A percentile compares a stretch with the other conserved stretches of the same genome.
phyloP scores from a whole-genome alignment of 1,140 invertebrate genomes.

The Diplogasteroides magnus region DNA sequence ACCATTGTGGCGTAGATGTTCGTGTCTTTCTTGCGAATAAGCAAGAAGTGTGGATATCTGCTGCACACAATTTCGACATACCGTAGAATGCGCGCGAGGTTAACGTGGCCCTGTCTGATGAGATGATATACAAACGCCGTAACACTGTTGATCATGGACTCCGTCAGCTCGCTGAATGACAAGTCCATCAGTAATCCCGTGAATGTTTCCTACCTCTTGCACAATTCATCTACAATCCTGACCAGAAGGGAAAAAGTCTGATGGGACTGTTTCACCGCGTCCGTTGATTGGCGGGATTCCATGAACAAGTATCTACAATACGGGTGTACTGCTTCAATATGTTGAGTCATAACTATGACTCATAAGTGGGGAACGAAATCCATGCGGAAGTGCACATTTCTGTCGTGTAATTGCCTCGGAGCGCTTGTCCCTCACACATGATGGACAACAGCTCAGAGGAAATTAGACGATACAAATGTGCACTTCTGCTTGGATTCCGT shows the following conservation, averaged over 20 bases:
- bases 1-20: too few relatives aligned
- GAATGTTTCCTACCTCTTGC: not conserved
- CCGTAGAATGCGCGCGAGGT: conserved; percentile 41
- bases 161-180: conserved; percentile 30
- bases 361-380: too few relatives aligned
- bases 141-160: conserved; percentile 34
- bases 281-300: conserved; percentile 24
- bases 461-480: too few relatives aligned
- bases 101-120: conserved; percentile 38
- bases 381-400: too few relatives aligned
- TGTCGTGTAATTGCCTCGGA: too few relatives aligned
- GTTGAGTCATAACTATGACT: too few relatives aligned
- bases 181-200: not conserved
- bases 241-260: conserved; percentile 49
- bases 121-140: conserved; percentile 47
- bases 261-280: conserved; percentile 32
- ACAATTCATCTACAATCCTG: conserved; percentile 46
- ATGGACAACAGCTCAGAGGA: too few relatives aligned
- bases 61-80: not conserved
- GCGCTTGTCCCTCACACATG: too few relatives aligned
- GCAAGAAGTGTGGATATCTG: conserved; percentile 1
- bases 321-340: too few relatives aligned
- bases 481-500: too few relatives aligned
- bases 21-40: too few relatives aligned
- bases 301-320: conserved; percentile 44